Conservation (phyloP, 2,797 vertebrate genomes). For the Microctenopoma stevenorrisi region DNA sequence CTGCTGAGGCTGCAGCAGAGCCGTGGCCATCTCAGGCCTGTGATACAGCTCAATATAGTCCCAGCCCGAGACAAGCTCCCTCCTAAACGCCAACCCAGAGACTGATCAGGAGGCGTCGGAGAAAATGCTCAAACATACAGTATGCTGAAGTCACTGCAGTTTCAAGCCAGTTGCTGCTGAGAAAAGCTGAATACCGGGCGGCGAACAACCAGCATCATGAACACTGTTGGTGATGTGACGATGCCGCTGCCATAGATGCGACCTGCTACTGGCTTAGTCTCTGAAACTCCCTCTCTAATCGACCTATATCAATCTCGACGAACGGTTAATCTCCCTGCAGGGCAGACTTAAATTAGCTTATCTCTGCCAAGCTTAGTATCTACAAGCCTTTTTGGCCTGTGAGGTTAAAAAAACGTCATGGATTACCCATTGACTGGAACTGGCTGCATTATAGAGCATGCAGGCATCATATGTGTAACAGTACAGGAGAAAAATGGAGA, state of each 20-base stretch:
- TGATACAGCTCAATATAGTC: not conserved
- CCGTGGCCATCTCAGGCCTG: constrained; percentile 60
- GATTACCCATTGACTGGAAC: constrained; percentile 63
- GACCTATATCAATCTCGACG: constrained; percentile 54
- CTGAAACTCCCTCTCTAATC: constrained; percentile 32
- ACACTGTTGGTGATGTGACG: constrained; percentile 3
- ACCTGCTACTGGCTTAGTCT: not conserved
- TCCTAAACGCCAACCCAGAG: constrained; percentile 1
- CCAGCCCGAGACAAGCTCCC: not conserved
- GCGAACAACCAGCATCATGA: constrained; percentile 7
- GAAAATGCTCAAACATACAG: not conserved
- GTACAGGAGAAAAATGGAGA: too few species aligned
- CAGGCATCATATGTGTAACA: not conserved
- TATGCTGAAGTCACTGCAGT: not conserved
- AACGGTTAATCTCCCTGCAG: constrained; percentile 72
- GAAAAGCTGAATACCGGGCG: not conserved
- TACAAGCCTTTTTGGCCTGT: constrained; percentile 50
- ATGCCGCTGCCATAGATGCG: constrained; percentile 39
- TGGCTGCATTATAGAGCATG: constrained; percentile 68
- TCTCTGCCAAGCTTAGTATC: constrained; percentile 62
- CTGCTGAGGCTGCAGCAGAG: constrained; percentile 74
- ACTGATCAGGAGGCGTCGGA: constrained; percentile 17
- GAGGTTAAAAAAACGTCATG: constrained; percentile 39
- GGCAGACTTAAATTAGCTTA: constrained; percentile 75
- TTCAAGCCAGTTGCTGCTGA: not conserved